Percentiles rank a stretch among this genome's conserved stretches.
phyloP scores from a whole-genome alignment of 2,113 vertebrate genomes.

The Capreolus pygargus region DNA sequence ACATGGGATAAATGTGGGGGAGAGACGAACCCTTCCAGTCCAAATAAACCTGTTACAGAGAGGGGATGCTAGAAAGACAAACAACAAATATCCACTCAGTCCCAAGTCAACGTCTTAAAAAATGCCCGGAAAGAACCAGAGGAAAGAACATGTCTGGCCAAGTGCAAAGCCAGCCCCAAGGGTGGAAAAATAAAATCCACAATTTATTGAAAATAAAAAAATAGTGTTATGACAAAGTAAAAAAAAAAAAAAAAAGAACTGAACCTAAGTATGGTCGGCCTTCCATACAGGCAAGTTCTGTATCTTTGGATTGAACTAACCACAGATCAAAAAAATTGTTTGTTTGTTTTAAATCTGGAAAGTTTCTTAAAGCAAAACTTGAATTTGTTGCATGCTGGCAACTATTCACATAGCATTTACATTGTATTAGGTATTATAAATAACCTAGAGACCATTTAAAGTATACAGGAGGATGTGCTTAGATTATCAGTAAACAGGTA shows the following conservation, averaged over 20 bases:
- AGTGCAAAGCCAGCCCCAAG: neutral
- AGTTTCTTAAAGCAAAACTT: neutral
- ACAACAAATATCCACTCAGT: neutral
- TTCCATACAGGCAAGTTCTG: neutral
- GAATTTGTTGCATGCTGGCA: neutral
- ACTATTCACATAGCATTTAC: neutral
- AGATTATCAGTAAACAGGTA: neutral
- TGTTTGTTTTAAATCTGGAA: neutral
- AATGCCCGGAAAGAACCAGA: neutral
- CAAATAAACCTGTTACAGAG: neutral
- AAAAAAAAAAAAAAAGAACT: too few species aligned
- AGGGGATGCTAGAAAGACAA: neutral
- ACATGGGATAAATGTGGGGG: too few species aligned
- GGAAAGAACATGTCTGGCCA: neutral
- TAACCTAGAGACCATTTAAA: neutral
- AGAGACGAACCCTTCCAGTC: neutral
- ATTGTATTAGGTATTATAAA: neutral
- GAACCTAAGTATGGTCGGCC: too few species aligned
- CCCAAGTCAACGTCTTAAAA: neutral
- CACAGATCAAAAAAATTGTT: neutral
- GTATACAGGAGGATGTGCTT: neutral
- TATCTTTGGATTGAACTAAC: neutral
- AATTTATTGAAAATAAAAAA: neutral
- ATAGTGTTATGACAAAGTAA: neutral
- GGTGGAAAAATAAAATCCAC: neutral